Conservation (phyloP, 2,888 invertebrate genomes). For the Leptinotarsa tumamoca region DNA sequence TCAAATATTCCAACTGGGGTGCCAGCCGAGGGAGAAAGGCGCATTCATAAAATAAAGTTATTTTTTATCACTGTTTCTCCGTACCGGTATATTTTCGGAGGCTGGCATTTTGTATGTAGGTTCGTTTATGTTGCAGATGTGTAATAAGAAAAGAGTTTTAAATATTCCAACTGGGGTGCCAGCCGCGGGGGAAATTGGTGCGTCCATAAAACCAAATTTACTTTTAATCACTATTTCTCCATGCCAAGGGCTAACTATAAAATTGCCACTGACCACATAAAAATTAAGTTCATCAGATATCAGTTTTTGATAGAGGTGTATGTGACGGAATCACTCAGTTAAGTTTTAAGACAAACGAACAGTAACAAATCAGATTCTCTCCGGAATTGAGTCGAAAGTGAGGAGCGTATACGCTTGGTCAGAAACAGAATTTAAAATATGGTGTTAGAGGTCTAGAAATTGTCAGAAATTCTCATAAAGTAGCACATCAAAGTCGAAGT, state of each 20-base stretch:
- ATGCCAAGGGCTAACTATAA: not conserved
- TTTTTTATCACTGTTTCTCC: too few relatives aligned
- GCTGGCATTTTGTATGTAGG: too few relatives aligned
- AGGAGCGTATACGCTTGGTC: not conserved
- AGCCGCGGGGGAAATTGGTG: too few relatives aligned
- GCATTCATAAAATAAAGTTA: too few relatives aligned
- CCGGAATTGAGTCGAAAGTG: constrained; percentile 5
- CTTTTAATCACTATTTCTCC: not conserved
- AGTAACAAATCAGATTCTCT: not conserved
- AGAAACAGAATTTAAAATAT: not conserved
- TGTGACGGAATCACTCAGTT: not conserved
- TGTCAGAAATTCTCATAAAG: not conserved
- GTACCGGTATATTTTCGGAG: too few relatives aligned
- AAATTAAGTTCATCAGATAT: not conserved
- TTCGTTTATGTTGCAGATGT: too few relatives aligned
- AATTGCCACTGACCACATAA: not conserved
- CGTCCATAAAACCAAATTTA: too few relatives aligned
- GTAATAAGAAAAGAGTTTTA: too few relatives aligned
- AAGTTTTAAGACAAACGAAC: not conserved
- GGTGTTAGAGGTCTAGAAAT: not conserved
- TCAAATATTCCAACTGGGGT: too few relatives aligned
- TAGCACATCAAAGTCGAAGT: not conserved
- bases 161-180: not conserved
- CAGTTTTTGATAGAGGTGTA: constrained; percentile 12
- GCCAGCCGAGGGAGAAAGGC: too few relatives aligned